These are phyloP conservation scores for Chlorops oryzae DNA, from an alignment of 1,140 invertebrate genomes.

Conservation along the genomic window DNA sequence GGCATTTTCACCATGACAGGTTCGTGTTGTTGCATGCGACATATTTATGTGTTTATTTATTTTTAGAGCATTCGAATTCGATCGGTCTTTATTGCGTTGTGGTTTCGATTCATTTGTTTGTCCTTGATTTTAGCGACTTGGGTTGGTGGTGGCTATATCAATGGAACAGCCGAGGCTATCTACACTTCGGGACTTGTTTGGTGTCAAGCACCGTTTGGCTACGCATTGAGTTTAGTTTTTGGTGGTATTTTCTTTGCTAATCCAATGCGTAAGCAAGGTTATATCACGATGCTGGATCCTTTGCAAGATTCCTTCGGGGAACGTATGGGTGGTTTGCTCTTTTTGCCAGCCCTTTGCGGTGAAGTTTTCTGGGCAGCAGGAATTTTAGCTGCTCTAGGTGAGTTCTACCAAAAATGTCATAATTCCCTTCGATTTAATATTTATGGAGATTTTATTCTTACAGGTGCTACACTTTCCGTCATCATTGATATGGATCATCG, in stretches of 20 bases:
- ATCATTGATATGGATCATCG: slow-evolving; percentile 93
- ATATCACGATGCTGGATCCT: slow-evolving; percentile 98
- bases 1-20: slow-evolving; percentile 98
- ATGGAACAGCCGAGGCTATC: slow-evolving; percentile 94
- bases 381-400: slow-evolving; percentile 88
- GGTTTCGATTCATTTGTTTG: not conserved
- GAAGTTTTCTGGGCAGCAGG: slow-evolving; percentile 98
- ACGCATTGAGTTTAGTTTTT: slow-evolving; percentile 87
- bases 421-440: not conserved
- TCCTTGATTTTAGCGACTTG: slow-evolving; percentile 78
- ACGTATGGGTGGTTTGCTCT: slow-evolving; percentile 93
- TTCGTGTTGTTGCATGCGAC: slow-evolving; percentile 41
- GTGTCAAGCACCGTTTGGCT: slow-evolving; percentile 97
- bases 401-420: slow-evolving; percentile 17
- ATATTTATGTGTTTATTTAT: too few species aligned
- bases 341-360: slow-evolving; percentile 92
- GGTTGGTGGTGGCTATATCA: slow-evolving; percentile 98
- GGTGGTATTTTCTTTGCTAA: slow-evolving; percentile 97
- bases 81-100: slow-evolving; percentile 1
- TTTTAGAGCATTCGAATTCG: not conserved
- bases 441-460: slow-evolving; percentile 9
- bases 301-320: slow-evolving; percentile 93
- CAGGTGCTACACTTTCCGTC: slow-evolving; percentile 88
- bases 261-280: slow-evolving; percentile 94
- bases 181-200: slow-evolving; percentile 87